phyloP scores from a whole-genome alignment of 53 echinoderm and acorn worm species.

The Astropecten irregularis region DNA sequence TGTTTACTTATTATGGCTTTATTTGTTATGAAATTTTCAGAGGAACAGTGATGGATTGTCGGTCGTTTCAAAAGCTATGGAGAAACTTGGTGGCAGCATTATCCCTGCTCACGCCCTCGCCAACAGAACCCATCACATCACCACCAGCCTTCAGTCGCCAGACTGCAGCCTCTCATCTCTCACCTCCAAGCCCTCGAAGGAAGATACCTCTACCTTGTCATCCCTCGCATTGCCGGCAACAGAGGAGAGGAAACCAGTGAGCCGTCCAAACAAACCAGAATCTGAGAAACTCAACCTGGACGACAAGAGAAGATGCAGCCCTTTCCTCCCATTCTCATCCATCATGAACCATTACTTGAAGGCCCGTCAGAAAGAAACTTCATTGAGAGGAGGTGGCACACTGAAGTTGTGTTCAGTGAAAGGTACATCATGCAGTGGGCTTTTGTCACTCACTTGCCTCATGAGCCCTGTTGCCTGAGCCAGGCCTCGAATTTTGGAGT shows the following conservation, averaged over 20 bases:
- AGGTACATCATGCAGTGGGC: neutral
- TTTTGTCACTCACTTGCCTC: no score
- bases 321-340: constrained; percentile 63
- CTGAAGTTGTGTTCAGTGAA: constrained; percentile 5
- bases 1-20: neutral
- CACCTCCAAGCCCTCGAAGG: no score
- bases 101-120: constrained; percentile 82
- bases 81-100: constrained; percentile 29
- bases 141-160: constrained; percentile 20
- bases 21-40: constrained; percentile 8
- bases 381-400: neutral
- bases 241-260: neutral
- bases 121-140: constrained; percentile 80
- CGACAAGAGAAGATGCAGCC: neutral
- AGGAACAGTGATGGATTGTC: constrained; percentile 35
- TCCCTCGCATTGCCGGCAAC: neutral
- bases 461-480: no score
- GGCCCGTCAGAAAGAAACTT: neutral
- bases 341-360: constrained; percentile 54
- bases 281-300: neutral
- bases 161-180: neutral
- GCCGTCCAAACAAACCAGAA: neutral
- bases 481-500: no score
- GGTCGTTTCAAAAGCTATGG: constrained; percentile 32
- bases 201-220: neutral